Evolutionary conservation across 2,888 invertebrate species (phyloP).

Genomic region (Agrotis clavis): DNA sequence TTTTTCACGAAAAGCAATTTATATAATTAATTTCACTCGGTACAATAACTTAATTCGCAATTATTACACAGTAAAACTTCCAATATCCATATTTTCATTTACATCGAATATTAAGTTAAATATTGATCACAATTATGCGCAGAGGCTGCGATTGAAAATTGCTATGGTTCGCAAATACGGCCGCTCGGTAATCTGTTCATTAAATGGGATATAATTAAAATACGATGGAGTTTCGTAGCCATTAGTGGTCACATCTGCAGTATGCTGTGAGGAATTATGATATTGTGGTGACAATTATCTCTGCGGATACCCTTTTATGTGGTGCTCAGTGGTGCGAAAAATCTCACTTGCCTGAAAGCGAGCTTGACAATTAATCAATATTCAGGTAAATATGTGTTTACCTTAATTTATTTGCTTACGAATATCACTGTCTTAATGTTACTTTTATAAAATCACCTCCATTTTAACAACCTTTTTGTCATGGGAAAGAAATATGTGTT

Average conservation of each 20-base stretch:
- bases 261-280: constrained; percentile 53
- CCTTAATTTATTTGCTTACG: background rate
- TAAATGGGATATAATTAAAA: constrained; percentile 55
- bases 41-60: constrained; percentile 8
- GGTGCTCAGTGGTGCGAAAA: constrained; percentile 3
- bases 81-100: constrained; percentile 27
- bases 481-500: background rate
- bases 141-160: constrained; percentile 37
- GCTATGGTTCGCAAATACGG: constrained; percentile 28
- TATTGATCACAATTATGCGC: constrained; percentile 45
- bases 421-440: no score
- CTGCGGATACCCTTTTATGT: constrained; percentile 22
- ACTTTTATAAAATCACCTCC: background rate
- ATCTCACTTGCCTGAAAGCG: background rate
- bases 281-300: constrained; percentile 46
- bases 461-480: background rate
- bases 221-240: constrained; percentile 49
- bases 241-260: constrained; percentile 58
- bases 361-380: no score
- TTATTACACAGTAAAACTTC: constrained; percentile 25
- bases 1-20: background rate
- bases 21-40: background rate
- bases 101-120: constrained; percentile 38
- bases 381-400: background rate
- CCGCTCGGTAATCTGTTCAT: constrained; percentile 48